These are phyloP conservation scores for Trogon melanurus DNA, from an alignment of 2,113 vertebrate species.

Conservation along the genomic window DNA sequence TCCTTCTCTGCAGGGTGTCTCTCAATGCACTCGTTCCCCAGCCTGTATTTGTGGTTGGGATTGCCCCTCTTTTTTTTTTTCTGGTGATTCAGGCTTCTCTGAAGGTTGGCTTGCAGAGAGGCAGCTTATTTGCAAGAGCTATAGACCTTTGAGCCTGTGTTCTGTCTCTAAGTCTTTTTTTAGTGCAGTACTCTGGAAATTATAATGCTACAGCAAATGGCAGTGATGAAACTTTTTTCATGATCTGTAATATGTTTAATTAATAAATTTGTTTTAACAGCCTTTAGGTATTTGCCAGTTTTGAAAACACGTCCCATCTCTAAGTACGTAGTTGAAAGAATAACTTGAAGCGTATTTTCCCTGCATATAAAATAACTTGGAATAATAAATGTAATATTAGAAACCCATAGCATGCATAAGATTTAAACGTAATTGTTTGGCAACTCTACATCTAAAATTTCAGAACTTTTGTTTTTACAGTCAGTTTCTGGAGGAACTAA, in stretches of 20 bases:
- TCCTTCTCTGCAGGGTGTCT: no score
- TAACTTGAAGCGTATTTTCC: neutral
- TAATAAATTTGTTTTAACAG: neutral
- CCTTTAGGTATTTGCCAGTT: neutral
- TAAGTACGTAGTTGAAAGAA: neutral
- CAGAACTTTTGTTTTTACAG: neutral
- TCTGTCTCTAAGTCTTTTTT: neutral
- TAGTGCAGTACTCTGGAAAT: neutral
- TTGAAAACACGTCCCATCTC: neutral
- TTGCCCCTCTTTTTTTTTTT: neutral
- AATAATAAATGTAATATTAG: neutral
- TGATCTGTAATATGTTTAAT: neutral
- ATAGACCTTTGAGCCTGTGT: neutral
- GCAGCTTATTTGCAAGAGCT: neutral
- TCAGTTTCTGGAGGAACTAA: neutral
- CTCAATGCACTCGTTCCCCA: no score
- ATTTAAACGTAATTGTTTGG: neutral
- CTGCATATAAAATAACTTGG: neutral
- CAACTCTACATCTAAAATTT: neutral
- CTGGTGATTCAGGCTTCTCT: neutral
- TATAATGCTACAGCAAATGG: neutral
- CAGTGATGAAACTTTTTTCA: neutral
- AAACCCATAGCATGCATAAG: neutral
- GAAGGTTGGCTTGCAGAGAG: neutral
- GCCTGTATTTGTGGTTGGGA: no score